Conservation (phyloP, 2,797 vertebrate species). For the Carcharodon carcharias region DNA sequence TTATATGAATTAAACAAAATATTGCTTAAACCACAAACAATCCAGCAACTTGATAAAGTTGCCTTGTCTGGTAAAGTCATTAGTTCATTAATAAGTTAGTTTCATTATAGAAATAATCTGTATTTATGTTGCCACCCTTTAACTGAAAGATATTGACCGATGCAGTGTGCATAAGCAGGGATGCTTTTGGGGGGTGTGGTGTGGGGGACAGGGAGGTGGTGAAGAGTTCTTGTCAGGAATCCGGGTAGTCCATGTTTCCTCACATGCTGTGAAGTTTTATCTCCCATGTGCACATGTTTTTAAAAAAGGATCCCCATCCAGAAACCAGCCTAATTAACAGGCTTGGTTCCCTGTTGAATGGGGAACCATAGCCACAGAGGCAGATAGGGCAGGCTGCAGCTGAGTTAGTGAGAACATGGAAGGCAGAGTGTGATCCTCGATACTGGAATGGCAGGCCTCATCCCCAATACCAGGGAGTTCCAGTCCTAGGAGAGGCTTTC, state of each 20-base stretch:
- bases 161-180: background rate
- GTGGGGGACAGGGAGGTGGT: background rate
- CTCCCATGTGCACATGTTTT: background rate
- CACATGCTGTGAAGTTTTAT: background rate
- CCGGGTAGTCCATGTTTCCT: background rate
- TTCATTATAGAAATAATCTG: background rate
- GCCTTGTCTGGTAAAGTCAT: background rate
- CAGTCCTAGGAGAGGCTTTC: too few relatives aligned
- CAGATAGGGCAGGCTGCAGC: background rate
- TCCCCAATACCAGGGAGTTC: background rate
- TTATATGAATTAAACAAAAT: background rate
- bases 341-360: background rate
- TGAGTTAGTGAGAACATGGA: background rate
- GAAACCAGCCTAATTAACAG: background rate
- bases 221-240: background rate
- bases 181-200: background rate
- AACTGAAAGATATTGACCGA: background rate
- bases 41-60: background rate
- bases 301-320: background rate
- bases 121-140: background rate
- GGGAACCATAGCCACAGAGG: background rate
- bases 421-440: background rate
- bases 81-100: background rate
- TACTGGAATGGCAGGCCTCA: too few relatives aligned
- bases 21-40: background rate